A percentile compares a stretch with the other conserved stretches of the same genome.
These are phyloP conservation scores for Stenopsyche tienmushanensis DNA, from an alignment of 1,140 invertebrate species.

Conservation along the genomic window DNA sequence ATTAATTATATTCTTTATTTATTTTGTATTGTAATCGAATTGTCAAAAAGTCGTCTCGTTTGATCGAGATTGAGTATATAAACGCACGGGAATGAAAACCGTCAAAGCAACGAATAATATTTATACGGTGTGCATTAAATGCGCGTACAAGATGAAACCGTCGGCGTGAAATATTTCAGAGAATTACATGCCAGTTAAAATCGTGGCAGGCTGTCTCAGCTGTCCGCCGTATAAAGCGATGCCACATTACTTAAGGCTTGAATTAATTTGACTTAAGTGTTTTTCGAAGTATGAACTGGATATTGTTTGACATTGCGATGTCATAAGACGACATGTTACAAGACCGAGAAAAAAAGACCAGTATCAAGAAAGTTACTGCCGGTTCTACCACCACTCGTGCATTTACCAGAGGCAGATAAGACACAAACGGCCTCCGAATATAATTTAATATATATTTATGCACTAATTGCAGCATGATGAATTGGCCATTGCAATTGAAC, in stretches of 20 bases:
- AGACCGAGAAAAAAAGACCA: not conserved
- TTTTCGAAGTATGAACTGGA: not conserved
- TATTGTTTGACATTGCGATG: constrained; percentile 15
- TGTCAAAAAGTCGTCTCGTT: no score
- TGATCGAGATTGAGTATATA: not conserved
- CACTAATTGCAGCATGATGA: not conserved
- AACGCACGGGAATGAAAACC: not conserved
- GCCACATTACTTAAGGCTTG: not conserved
- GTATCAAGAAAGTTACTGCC: not conserved
- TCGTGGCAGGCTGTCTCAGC: not conserved
- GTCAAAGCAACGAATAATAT: not conserved
- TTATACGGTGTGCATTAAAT: no score
- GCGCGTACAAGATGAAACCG: no score
- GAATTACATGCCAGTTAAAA: constrained; percentile 2
- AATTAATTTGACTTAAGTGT: constrained; percentile 13
- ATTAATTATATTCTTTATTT: not conserved
- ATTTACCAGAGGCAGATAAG: no score
- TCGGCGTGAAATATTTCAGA: not conserved
- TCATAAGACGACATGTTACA: not conserved
- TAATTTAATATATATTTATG: not conserved
- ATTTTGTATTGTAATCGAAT: no score
- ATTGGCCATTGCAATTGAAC: not conserved
- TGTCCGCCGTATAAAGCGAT: not conserved
- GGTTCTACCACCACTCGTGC: no score
- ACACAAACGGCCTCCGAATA: no score